Evolutionary conservation across 2,113 vertebrate genomes (phyloP).

Genomic region (Nettapus auritus): DNA sequence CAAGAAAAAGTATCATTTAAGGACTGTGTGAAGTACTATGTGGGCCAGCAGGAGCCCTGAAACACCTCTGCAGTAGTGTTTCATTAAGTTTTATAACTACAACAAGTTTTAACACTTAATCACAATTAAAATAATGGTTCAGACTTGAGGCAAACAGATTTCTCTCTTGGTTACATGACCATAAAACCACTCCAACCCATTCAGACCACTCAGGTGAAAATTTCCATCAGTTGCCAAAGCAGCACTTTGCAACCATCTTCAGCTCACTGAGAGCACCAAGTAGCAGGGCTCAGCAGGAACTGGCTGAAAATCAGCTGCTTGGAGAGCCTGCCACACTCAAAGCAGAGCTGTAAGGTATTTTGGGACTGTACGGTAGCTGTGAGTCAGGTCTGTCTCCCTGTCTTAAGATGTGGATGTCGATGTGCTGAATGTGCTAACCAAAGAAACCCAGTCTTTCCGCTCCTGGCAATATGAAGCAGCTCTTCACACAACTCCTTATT

Average conservation of each 20-base stretch:
- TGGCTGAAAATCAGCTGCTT: not conserved
- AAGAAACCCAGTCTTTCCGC: not conserved
- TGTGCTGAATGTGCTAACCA: not conserved
- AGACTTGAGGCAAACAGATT: not conserved
- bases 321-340: not conserved
- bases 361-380: not conserved
- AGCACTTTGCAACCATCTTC: not conserved
- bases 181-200: rapidly evolving
- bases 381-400: not conserved
- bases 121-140: not conserved
- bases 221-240: not conserved
- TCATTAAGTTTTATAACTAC: not conserved
- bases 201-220: not conserved
- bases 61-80: not conserved
- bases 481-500: not conserved
- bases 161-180: not conserved
- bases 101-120: not conserved
- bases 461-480: not conserved
- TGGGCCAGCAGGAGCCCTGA: not conserved
- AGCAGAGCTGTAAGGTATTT: not conserved
- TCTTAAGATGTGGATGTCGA: not conserved
- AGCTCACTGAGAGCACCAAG: no score
- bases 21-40: not conserved
- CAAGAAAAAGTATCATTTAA: not conserved
- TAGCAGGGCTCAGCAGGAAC: not conserved